These are phyloP conservation scores for Prietella phreatophila DNA, from an alignment of 2,113 vertebrate species.

Conservation along the genomic window DNA sequence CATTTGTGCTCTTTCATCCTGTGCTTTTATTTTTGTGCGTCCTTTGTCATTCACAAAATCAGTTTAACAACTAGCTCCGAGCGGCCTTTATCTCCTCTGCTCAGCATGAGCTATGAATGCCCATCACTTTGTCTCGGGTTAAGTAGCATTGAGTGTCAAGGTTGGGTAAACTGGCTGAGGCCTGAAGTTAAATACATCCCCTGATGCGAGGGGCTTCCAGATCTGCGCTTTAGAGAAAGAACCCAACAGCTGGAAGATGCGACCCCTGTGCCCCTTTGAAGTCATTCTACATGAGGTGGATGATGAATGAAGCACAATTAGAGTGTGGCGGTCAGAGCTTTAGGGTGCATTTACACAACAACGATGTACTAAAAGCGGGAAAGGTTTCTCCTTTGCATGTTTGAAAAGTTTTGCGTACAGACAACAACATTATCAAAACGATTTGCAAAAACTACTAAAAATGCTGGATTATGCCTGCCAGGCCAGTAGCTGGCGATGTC, in stretches of 20 bases:
- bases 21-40: background rate
- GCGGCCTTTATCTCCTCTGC: slow-evolving; percentile 11
- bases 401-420: too few species aligned
- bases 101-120: slow-evolving; percentile 28
- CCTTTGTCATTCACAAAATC: slow-evolving; percentile 51
- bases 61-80: slow-evolving; percentile 45
- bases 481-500: too few species aligned
- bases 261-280: slow-evolving; percentile 37
- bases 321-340: slow-evolving; percentile 34
- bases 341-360: background rate
- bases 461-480: too few species aligned
- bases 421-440: too few species aligned
- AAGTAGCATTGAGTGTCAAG: slow-evolving; percentile 51
- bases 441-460: too few species aligned
- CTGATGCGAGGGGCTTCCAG: slow-evolving; percentile 26
- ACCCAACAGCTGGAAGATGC: slow-evolving; percentile 45
- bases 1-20: background rate
- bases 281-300: slow-evolving; percentile 24
- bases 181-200: slow-evolving; percentile 40
- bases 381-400: too few species aligned
- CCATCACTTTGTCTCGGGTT: slow-evolving; percentile 38
- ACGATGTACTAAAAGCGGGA: too few species aligned
- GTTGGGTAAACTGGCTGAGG: slow-evolving; percentile 52
- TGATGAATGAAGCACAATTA: slow-evolving; percentile 47
- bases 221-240: slow-evolving; percentile 30